Evolutionary conservation across 2,888 invertebrate species (phyloP), one percentile per base, ranked within the genome.

Genomic region (Syrista parreyssii): DNA sequence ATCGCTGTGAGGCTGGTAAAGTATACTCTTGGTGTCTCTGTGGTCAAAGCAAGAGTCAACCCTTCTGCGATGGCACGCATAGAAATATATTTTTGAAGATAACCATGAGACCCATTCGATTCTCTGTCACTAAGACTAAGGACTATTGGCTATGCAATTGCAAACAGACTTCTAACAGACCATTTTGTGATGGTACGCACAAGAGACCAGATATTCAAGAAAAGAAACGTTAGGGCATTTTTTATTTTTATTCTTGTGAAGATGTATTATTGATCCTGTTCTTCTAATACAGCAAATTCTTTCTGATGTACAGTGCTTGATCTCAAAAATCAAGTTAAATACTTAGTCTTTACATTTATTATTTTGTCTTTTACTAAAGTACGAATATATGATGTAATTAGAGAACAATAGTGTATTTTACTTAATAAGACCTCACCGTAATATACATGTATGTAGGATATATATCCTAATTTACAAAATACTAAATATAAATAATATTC

Each of bases 141-240:
- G 97, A 97, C 31, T 98, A 98, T 90, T 98, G 98, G 97, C 92
- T 99, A n/a, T 99, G 99, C 91, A 98, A 98, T 90, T 99, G 99
- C 90, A 99, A 99, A 92, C 98, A 98, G 89, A 98, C 98, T 0
- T 94, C 94, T 75, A 96, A 97, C 84, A 93, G 97, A 82, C 99
- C 99, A 1, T 99, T 98, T 91, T 99, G 99, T 92, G 99, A 99
- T 92, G 99, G 99, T 12, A 95, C 97, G 12, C 99, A 99, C 91
- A 96, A 96, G 89, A 93, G 93, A 76, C 93, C 94, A 80, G 94
- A 95, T 71, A 94, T 97, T 75, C 95, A 95, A 88, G 92, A 94
- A 12, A 74, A 74, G 15, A 80, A 55, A 68, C 40, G 36, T 68
- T 76, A 68, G 34, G 73, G 11, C 30, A 78, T n/a, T 23, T 32